Percentiles rank a stretch among this genome's conserved stretches.
phyloP scores from a whole-genome alignment of 1,140 invertebrate genomes.

The Caenorhabditis remanei region DNA sequence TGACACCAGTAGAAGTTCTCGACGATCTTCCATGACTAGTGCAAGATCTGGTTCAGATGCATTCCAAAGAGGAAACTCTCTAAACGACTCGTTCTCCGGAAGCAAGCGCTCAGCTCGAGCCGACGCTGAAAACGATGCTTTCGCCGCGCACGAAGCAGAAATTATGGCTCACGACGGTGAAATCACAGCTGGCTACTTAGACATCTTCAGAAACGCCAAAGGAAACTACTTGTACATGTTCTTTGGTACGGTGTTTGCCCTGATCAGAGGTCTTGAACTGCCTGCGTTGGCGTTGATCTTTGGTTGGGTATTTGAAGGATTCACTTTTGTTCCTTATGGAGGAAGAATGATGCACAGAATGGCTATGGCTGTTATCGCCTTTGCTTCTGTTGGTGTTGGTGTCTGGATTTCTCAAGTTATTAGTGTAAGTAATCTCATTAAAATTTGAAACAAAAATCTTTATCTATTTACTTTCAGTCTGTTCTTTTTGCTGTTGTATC shows the following conservation, averaged over 20 bases:
- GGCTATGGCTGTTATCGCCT: conserved; percentile 63
- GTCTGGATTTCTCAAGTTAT: conserved; percentile 58
- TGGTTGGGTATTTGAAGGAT: conserved; percentile 61
- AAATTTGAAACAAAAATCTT: neutral
- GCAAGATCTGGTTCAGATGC: conserved; percentile 45
- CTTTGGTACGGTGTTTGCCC: conserved; percentile 58
- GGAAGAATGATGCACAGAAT: conserved; percentile 61
- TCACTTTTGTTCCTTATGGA: conserved; percentile 57
- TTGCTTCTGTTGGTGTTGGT: conserved; percentile 57
- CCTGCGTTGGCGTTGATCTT: conserved; percentile 65
- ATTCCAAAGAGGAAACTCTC: conserved; percentile 45
- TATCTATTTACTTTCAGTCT: conserved; percentile 64
- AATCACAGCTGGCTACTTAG: conserved; percentile 63
- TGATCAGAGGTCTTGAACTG: conserved; percentile 63
- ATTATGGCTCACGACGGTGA: conserved; percentile 65
- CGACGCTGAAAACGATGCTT: conserved; percentile 70
- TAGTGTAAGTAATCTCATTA: conserved; percentile 61
- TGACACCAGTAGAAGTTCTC: conserved; percentile 39
- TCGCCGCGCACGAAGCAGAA: conserved; percentile 68
- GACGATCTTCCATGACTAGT: conserved; percentile 26
- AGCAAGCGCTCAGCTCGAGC: conserved; percentile 59
- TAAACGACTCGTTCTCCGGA: conserved; percentile 64
- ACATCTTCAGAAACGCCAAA: conserved; percentile 64
- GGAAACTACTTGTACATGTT: conserved; percentile 63
- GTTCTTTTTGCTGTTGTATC: conserved; percentile 77